Conservation (phyloP, 2,888 invertebrate species). For the Habroteleia sp. region DNA sequence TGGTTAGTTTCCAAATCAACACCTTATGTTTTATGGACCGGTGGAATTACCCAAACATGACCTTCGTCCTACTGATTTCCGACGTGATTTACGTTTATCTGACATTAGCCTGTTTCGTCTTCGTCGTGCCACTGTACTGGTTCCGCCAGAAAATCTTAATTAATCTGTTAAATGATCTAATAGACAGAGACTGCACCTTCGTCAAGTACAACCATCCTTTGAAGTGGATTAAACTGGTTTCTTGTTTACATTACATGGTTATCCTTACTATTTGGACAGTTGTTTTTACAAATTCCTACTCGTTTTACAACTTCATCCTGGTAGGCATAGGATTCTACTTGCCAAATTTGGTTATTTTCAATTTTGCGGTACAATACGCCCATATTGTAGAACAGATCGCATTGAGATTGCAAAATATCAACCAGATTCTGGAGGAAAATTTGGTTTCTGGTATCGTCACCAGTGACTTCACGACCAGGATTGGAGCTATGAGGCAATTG, state of each 20-base stretch:
- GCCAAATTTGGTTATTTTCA: conserved; percentile 14
- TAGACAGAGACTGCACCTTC: conserved; percentile 19
- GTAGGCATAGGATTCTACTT: conserved; percentile 26
- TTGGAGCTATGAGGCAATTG: conserved; percentile 3
- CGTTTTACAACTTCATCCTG: conserved; percentile 10
- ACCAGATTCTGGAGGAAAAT: conserved; percentile 8
- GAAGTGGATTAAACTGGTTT: background rate
- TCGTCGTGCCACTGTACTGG: conserved; percentile 15
- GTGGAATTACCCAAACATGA: conserved; percentile 30
- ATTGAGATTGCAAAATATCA: conserved; percentile 1
- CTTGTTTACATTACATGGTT: background rate
- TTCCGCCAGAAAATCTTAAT: conserved; percentile 7
- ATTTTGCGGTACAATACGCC: conserved; percentile 23
- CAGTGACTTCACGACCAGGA: background rate
- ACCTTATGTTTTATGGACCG: conserved; percentile 10
- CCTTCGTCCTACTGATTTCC: background rate
- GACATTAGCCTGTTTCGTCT: background rate
- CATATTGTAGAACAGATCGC: conserved; percentile 5
- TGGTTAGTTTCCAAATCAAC: conserved; percentile 15
- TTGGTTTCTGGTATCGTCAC: background rate
- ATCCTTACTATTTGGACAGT: too few relatives aligned
- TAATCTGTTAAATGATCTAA: conserved; percentile 1
- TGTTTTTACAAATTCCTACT: conserved; percentile 20
- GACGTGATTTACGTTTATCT: conserved; percentile 8
- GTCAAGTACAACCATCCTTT: background rate